Conservation (phyloP, 2,888 invertebrate species). For the Mylabris sibirica region DNA sequence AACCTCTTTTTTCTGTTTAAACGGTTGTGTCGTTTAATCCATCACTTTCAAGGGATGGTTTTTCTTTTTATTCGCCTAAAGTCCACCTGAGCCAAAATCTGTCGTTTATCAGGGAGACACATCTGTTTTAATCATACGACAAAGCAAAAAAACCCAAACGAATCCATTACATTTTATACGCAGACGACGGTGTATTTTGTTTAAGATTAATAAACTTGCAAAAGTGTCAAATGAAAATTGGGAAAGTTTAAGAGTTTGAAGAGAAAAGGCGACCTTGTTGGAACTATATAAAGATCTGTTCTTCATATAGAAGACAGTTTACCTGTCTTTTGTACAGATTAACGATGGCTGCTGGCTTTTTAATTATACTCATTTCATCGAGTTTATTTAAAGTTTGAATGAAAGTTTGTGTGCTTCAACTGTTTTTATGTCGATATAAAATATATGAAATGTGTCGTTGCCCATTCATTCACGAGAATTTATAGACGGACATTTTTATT, state of each 20-base stretch:
- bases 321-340: background rate
- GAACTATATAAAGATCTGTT: background rate
- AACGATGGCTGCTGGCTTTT: background rate
- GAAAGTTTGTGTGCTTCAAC: background rate
- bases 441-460: conserved; percentile 1
- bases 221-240: background rate
- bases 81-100: conserved; percentile 36
- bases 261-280: background rate
- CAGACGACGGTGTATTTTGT: background rate
- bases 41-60: conserved; percentile 30
- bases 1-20: conserved; percentile 21
- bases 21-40: conserved; percentile 25
- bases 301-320: background rate
- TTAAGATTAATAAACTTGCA: conserved; percentile 1
- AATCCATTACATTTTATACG: background rate
- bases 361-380: background rate
- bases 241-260: conserved; percentile 3
- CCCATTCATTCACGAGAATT: background rate
- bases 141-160: background rate
- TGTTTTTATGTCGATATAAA: conserved; percentile 6
- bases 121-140: background rate
- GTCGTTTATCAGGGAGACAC: background rate
- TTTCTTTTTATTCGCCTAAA: conserved; percentile 39
- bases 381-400: background rate
- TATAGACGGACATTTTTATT: background rate